phyloP scores from a whole-genome alignment of 2,797 vertebrate genomes.

The Parauchenoglanis ngamensis region DNA sequence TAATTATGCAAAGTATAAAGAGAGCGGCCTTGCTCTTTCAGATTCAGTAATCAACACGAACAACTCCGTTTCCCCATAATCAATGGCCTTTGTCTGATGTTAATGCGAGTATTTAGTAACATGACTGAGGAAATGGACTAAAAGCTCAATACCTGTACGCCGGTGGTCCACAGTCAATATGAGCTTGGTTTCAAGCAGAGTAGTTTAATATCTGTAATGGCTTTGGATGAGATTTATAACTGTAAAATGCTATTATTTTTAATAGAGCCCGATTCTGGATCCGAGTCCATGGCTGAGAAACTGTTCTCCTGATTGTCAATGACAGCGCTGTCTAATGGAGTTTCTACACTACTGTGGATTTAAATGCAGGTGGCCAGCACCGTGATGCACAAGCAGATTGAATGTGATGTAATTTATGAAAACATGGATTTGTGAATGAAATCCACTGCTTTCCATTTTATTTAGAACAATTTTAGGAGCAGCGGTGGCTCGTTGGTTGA shows the following conservation, averaged over 20 bases:
- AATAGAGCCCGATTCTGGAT: constrained; percentile 25
- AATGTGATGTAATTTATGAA: constrained; percentile 26
- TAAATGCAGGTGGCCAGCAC: constrained; percentile 15
- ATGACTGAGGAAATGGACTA: constrained; percentile 58
- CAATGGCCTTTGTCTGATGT: constrained; percentile 59
- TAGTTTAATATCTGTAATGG: constrained; percentile 54
- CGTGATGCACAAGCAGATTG: constrained; percentile 12
- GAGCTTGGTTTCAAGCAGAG: constrained; percentile 40
- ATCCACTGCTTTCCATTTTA: constrained; percentile 7
- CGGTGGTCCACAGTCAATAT: constrained; percentile 50
- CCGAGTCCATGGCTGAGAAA: constrained; percentile 9
- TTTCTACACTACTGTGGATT: constrained; percentile 15
- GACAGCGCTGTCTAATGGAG: constrained; percentile 20
- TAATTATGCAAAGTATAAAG: constrained; percentile 61
- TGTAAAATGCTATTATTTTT: constrained; percentile 26
- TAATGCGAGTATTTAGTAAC: constrained; percentile 61
- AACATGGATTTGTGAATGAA: constrained; percentile 20
- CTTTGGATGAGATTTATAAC: constrained; percentile 41
- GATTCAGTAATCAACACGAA: constrained; percentile 51
- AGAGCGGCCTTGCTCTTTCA: constrained; percentile 53
- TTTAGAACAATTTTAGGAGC: not conserved
- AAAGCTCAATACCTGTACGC: constrained; percentile 50
- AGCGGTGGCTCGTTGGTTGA: not conserved
- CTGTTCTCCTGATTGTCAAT: constrained; percentile 17
- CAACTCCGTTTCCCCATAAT: constrained; percentile 52